A percentile compares a stretch with the other conserved stretches of the same genome.
These are phyloP conservation scores for Sphaerophoria rueppellii DNA, from an alignment of 2,888 invertebrate genomes.

Conservation along the genomic window DNA sequence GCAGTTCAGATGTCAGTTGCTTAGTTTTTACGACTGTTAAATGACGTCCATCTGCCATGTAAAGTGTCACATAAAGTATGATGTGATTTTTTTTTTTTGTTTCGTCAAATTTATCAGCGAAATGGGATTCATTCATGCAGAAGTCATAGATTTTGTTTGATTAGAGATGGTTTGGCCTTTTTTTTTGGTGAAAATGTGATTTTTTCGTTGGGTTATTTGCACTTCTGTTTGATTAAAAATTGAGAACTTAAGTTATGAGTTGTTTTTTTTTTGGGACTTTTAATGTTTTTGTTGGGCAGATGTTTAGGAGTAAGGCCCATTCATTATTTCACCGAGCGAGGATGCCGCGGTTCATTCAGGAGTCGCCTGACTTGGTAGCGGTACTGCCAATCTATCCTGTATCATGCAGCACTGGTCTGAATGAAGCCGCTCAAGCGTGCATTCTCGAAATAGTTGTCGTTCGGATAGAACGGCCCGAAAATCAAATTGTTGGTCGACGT, in stretches of 20 bases:
- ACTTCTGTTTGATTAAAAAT: neutral
- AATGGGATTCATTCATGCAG: conserved; percentile 45
- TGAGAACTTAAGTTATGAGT: neutral
- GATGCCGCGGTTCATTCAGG: no score
- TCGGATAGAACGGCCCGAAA: no score
- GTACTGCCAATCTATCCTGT: no score
- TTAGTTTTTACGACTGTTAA: conserved; percentile 32
- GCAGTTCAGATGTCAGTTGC: conserved; percentile 56
- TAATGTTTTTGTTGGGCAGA: neutral
- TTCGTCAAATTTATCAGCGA: conserved; percentile 13
- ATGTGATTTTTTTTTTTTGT: conserved; percentile 43
- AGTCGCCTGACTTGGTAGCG: no score
- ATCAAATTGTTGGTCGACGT: no score
- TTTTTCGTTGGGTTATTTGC: conserved; percentile 13
- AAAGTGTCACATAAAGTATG: conserved; percentile 63
- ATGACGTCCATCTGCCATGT: conserved; percentile 60
- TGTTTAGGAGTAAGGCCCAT: neutral
- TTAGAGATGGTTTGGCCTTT: conserved; percentile 24
- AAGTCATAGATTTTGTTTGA: conserved; percentile 26
- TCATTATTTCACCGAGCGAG: neutral
- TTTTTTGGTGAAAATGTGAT: no score
- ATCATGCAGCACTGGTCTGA: no score
- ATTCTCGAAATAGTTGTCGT: no score
- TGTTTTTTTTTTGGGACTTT: neutral
- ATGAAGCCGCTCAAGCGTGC: no score